Base-by-base conservation (phyloP, 2,797 vertebrate genomes). In the Melanotaenia maccullochi region DNA sequence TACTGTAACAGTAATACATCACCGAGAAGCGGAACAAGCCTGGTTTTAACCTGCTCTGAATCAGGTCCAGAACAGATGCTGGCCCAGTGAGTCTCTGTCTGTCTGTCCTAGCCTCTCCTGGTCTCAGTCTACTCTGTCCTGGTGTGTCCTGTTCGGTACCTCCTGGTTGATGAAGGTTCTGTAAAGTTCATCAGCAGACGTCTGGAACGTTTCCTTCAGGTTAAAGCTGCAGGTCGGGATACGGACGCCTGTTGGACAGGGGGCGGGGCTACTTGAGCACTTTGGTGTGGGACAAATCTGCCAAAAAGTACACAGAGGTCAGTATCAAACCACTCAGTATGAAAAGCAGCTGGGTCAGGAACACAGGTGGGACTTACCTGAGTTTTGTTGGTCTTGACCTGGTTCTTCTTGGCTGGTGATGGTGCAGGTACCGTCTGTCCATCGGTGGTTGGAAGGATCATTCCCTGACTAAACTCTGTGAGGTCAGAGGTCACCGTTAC, bases 401-500 rank as follows among this genome's bases (percentile, higher is more conserved):
- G 92, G 71, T 91, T 91, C 68, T 94, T 94, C 73, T 94, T 94
- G 52, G 85, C 28, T 0, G 6, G 8, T 12, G 32, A 75, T 16
- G 66, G 71, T 3, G 79, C 65, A n/a, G 86, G 68, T 2, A 65
- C 76, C 14, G 49, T 75, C 25, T 85, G 89, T 55, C 94, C 94
- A 0, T 95, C 95, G 71, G 94, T 47, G 14, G 96, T 96, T 12
- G 97, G 97, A 60, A 99, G 92, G 82, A 97, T 97, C 97, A 98
- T 98, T 80, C 97, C 97, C 89, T 98, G 96, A 54, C 96, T 97
- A 89, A 98, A 98, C 92, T 97, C 97, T 99, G 92, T 25, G 93
- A 71, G 62, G 74, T 71, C 44, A 78, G 3, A 82, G n/a, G 60
- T 76, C 59, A 38, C 1, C 6, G 38, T 81, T 64, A 82, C 51